Evolutionary conservation across 2,888 invertebrate species (phyloP), one percentile per base, ranked within the genome.

Genomic region (Idaea biselata): DNA sequence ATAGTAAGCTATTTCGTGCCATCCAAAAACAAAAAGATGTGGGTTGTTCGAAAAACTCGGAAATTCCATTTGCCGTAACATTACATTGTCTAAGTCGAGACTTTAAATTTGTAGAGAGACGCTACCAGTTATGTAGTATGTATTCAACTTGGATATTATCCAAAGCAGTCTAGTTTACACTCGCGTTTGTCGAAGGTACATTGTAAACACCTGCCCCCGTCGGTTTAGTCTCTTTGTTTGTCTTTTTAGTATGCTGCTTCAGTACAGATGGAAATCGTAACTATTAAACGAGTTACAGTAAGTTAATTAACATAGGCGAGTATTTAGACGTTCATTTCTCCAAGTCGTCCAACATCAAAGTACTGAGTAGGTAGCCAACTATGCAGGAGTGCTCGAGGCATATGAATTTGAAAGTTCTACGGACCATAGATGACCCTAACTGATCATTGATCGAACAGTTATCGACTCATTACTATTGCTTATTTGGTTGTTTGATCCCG

Each of bases 181-280:
- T 73, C 76, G 75, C 82, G 79, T 82, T 81, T 79, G 79, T 75
- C 75, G 32, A 58, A 58, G 63, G 73, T 78, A 73, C 76, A 73
- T 71, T 77, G 81, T 82, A 83, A 84, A 83, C 82, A 83, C 77
- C 77, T 80, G 78, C 76, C 71, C 68, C 70, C 73, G 75, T 76
- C 74, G 76, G 75, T 77, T 80, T 79, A 71, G 69, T 65, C 68
- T 75, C 71, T 77, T 77, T 80, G 73, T 81, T 82, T 79, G 71
- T 77, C 77, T 75, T 75, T 69, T 75, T 71, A 44, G 44, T 44
- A 44, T 44, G 44, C 6, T 44, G 11, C 11, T 44, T 14, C 44
- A 44, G 44, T 63, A 59, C 53, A 58, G 55, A 57, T 58, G 57
- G 56, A 59, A 63, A 54, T 62, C 18, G 59, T 62, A 8, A 44